Evolutionary conservation across 2,888 invertebrate species (phyloP).

Genomic region (Gari tellinella): DNA sequence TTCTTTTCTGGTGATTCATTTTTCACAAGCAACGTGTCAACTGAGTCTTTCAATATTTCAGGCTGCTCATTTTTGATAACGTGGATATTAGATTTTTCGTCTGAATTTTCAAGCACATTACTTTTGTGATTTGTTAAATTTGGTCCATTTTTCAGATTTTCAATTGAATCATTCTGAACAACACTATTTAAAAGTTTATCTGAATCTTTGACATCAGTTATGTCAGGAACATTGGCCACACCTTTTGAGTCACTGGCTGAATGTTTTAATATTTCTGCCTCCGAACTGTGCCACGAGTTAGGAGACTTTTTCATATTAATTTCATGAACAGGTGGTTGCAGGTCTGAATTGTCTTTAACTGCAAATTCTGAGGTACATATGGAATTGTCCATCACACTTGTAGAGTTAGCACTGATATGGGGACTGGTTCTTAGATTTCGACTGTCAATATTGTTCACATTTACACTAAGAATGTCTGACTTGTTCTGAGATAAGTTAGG

Average conservation of each 20-base stretch:
- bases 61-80: too few relatives aligned
- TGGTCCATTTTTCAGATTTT: conserved; percentile 1
- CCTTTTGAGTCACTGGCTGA: too few relatives aligned
- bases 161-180: background rate
- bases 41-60: too few relatives aligned
- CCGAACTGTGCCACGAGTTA: conserved; percentile 8
- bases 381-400: conserved; percentile 18
- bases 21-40: background rate
- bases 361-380: background rate
- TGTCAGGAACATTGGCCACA: too few relatives aligned
- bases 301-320: conserved; percentile 14
- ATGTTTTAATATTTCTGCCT: conserved; percentile 12
- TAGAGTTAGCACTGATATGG: conserved; percentile 10
- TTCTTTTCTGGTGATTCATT: background rate
- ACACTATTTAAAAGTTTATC: conserved; percentile 6
- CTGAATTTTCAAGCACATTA: background rate
- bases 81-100: too few relatives aligned
- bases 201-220: conserved; percentile 16
- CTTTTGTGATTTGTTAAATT: conserved; percentile 1
- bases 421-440: conserved; percentile 19
- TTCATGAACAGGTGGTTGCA: conserved; percentile 20
- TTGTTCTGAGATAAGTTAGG: conserved; percentile 8
- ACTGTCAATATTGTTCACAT: conserved; percentile 14
- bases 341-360: conserved; percentile 4
- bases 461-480: conserved; percentile 14